phyloP scores from a whole-genome alignment of 1,140 invertebrate species.

The Copidosoma floridanum region DNA sequence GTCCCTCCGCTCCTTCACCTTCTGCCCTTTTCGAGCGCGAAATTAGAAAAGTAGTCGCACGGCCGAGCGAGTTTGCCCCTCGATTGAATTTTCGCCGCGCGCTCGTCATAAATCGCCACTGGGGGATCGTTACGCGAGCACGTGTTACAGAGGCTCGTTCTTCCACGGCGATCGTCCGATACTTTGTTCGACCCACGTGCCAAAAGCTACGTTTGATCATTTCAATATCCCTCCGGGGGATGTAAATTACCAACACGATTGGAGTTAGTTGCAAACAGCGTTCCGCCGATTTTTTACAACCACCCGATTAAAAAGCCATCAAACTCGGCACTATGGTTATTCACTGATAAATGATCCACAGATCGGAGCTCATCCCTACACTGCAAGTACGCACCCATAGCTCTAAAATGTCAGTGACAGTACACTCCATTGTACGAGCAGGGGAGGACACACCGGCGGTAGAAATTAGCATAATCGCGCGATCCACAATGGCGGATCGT shows the following conservation, averaged over 20 bases:
- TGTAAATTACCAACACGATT: no score
- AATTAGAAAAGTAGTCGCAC: conserved; percentile 19
- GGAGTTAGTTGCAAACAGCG: no score
- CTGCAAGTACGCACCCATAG: no score
- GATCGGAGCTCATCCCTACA: neutral
- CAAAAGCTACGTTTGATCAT: no score
- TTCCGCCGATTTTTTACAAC: no score
- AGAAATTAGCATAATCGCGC: conserved; percentile 14
- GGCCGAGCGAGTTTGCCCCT: conserved; percentile 5
- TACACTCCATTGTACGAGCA: no score
- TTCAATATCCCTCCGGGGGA: no score
- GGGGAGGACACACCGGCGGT: neutral
- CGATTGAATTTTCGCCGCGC: conserved; percentile 12
- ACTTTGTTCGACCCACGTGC: no score
- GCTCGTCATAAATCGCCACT: conserved; percentile 6
- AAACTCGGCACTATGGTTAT: no score
- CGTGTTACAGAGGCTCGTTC: neutral
- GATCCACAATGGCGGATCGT: conserved; percentile 11
- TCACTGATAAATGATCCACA: conserved; percentile 5
- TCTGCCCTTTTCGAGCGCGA: neutral
- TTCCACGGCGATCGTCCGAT: no score
- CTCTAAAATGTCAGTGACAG: no score
- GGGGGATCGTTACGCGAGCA: neutral
- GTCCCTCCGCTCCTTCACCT: neutral
- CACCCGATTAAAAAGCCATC: no score